Evolutionary conservation across 2,797 vertebrate genomes (phyloP), one percentile per base, ranked within the genome.

Genomic region (Heliangelus exortis): DNA sequence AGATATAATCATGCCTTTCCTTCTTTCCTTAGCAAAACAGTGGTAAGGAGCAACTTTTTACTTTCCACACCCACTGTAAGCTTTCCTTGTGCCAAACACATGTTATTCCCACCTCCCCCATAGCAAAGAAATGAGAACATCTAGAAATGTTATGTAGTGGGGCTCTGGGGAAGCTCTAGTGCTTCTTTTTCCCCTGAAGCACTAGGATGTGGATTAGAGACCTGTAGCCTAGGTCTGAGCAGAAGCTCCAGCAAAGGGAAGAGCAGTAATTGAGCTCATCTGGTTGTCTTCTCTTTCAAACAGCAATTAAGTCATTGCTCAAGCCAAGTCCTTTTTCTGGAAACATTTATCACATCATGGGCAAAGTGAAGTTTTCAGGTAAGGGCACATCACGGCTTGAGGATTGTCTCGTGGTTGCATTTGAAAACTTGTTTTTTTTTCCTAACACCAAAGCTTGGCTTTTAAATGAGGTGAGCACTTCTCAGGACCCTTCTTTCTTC

Each of bases 341-440:
- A 97, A 99, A 99, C 90, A 97, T 99, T 76, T 99, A 99, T 97
- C 99, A 99, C 92, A 97, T 99, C 93, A 97, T 98, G 97, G 99
- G 99, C 74, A 99, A 98, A 98, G 98, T 99, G 76, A 69, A 97
- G 73, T 99, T 99, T 96, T 99, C 99, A 97, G 99, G 99, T 99
- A 98, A 97, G 92, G n/a, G 23, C 45, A 48, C 12, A 63, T 59
- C 4, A 5, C 43, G 55, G 1, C 31, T 21, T 33, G 19, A 3
- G 13, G 29, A 1, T 28, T 43, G 25, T 50, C 50, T 78, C 51
- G 15, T 39, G 0, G 15, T 5, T 25, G 5, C 36, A 3, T 84
- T 79, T 31, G 18, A 58, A 58, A 28, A 6, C 8, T 17, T n/a
- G n/a, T n/a, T 12, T 13, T 74, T 66, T 36, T 36, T 36, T 36